Evolutionary conservation across 2,113 vertebrate genomes (phyloP).

Genomic region (Rhynchopsitta pachyrhyncha): DNA sequence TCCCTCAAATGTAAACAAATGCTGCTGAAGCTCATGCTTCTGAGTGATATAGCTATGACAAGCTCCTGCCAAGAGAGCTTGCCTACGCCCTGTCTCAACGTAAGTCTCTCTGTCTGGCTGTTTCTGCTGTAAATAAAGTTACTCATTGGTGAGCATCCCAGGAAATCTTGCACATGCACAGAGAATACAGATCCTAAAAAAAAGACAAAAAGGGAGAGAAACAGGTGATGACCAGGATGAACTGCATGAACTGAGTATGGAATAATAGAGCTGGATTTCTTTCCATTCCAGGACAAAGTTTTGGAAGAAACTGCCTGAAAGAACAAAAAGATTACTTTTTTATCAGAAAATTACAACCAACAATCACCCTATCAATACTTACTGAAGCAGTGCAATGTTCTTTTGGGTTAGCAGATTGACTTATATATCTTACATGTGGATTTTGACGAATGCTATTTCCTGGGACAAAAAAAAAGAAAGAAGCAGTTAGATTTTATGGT

Average conservation of each 20-base stretch:
- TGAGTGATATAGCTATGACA: background rate
- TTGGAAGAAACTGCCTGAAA: background rate
- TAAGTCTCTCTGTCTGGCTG: constrained; percentile 24
- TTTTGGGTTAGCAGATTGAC: background rate
- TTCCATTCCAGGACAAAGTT: background rate
- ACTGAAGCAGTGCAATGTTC: background rate
- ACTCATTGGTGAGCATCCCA: background rate
- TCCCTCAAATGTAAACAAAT: constrained; percentile 12
- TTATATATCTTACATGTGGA: background rate
- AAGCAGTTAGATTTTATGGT: background rate
- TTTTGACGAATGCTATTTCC: background rate
- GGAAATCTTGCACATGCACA: background rate
- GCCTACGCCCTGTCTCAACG: background rate
- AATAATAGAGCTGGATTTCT: background rate
- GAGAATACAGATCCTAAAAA: background rate
- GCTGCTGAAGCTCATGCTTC: background rate
- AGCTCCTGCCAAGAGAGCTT: constrained; percentile 28
- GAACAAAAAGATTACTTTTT: background rate
- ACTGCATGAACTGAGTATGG: background rate
- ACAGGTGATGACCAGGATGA: background rate
- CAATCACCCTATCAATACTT: background rate
- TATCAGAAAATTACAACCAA: background rate
- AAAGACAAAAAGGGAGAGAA: background rate
- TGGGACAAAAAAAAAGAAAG: background rate
- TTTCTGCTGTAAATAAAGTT: constrained; percentile 25